phyloP scores from a whole-genome alignment of 2,888 invertebrate genomes.

The Orthonychiurus folsomi region DNA sequence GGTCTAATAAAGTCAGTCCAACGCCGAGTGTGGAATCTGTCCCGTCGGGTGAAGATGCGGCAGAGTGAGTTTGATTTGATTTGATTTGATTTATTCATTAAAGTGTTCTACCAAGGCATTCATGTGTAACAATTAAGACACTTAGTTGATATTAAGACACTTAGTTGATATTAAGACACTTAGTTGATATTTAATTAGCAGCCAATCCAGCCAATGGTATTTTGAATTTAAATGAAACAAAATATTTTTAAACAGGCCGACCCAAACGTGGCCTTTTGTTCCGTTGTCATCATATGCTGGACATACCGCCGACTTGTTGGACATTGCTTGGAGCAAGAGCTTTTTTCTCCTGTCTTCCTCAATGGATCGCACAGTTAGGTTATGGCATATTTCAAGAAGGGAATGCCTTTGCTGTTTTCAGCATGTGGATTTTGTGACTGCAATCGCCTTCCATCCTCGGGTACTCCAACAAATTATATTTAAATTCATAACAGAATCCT shows the following conservation, averaged over 20 bases:
- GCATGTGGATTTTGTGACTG: constrained; percentile 98
- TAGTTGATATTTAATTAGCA: too few relatives aligned
- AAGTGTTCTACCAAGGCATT: too few relatives aligned
- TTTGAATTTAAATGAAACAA: too few relatives aligned
- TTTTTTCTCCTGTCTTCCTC: constrained; percentile 95
- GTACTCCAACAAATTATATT: constrained; percentile 42
- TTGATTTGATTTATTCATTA: too few relatives aligned
- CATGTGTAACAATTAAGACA: too few relatives aligned
- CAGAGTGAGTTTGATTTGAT: constrained; percentile 2
- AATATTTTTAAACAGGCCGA: constrained; percentile 24
- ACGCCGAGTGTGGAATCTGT: constrained; percentile 73
- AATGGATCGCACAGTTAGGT: constrained; percentile 94
- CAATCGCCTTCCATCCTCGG: constrained; percentile 94
- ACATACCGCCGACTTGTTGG: constrained; percentile 90
- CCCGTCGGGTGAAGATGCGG: background rate
- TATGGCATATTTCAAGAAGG: constrained; percentile 95
- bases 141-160: too few relatives aligned
- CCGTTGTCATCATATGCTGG: constrained; percentile 90
- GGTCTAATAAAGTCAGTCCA: constrained; percentile 82
- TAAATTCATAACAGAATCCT: background rate
- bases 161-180: too few relatives aligned
- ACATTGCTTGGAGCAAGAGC: constrained; percentile 98
- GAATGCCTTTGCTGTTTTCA: constrained; percentile 98
- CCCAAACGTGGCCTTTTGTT: constrained; percentile 62
- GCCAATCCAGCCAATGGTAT: too few relatives aligned